Evolutionary conservation across 2,888 invertebrate genomes (phyloP).

Genomic region (Phrixothrix hirtus): DNA sequence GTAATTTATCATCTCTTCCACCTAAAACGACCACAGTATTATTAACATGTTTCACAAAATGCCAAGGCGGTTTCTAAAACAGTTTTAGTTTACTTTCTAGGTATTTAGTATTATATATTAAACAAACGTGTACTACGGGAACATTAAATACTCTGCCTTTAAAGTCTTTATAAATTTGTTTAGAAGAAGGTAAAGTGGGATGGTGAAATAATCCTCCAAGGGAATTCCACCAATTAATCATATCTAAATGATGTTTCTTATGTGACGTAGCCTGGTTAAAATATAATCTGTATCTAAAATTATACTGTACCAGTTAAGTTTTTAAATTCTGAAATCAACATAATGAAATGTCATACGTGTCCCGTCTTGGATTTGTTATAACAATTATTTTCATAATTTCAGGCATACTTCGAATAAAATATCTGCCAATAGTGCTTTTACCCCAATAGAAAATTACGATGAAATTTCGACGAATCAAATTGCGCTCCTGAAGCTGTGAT

Average conservation of each 20-base stretch:
- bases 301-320: neutral
- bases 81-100: no score
- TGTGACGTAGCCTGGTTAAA: conserved; percentile 72
- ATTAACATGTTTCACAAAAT: conserved; percentile 70
- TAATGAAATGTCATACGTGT: conserved; percentile 56
- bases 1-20: conserved; percentile 72
- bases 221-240: conserved; percentile 76
- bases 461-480: conserved; percentile 65
- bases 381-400: conserved; percentile 65
- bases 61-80: conserved; percentile 72
- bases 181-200: conserved; percentile 66
- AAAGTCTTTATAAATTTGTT: conserved; percentile 68
- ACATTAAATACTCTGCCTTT: conserved; percentile 66
- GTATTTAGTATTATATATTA: no score
- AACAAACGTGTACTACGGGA: conserved; percentile 72
- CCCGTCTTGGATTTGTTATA: conserved; percentile 65
- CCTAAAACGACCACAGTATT: conserved; percentile 64
- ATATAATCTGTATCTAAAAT: conserved; percentile 67
- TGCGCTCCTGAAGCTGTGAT: conserved; percentile 56
- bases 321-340: neutral
- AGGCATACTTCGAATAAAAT: conserved; percentile 59
- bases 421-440: conserved; percentile 57
- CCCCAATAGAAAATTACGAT: conserved; percentile 74
- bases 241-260: conserved; percentile 61
- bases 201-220: conserved; percentile 65